Evolutionary conservation across 2,888 invertebrate species (phyloP).

Genomic region (Agapetus fuscipes): DNA sequence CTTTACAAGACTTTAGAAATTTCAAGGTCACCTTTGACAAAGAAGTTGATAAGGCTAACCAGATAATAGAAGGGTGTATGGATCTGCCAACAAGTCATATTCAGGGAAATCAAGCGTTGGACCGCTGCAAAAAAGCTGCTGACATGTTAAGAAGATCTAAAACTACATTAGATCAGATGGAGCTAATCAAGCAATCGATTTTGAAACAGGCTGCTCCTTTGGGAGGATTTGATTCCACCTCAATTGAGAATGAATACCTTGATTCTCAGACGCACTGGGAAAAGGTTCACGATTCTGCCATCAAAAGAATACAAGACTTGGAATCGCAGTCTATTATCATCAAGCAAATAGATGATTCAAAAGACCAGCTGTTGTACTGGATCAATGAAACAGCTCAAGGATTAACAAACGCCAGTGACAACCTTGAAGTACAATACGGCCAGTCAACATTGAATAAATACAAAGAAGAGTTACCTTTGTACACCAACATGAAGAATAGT

Average conservation of each 20-base stretch:
- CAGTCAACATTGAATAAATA: conserved; percentile 72
- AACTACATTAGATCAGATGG: conserved; percentile 65
- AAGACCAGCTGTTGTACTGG: conserved; percentile 78
- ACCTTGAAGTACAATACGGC: conserved; percentile 73
- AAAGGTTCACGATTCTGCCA: conserved; percentile 57
- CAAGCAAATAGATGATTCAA: conserved; percentile 83
- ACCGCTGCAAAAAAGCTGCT: conserved; percentile 65
- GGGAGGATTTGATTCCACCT: conserved; percentile 53
- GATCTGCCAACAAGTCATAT: conserved; percentile 62
- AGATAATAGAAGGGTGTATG: conserved; percentile 51
- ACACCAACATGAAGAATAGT: conserved; percentile 64
- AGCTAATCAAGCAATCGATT: conserved; percentile 62
- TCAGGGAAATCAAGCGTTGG: conserved; percentile 60
- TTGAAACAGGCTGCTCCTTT: conserved; percentile 59
- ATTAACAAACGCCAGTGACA: conserved; percentile 64
- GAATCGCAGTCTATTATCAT: conserved; percentile 88
- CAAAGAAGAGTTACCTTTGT: conserved; percentile 73
- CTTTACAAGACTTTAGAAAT: conserved; percentile 66
- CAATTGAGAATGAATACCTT: conserved; percentile 50
- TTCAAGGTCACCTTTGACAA: conserved; percentile 59
- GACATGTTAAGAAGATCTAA: conserved; percentile 69
- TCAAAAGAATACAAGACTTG: conserved; percentile 65
- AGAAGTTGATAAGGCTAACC: conserved; percentile 60
- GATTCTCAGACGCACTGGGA: conserved; percentile 60
- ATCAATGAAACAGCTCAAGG: conserved; percentile 70